phyloP scores from a whole-genome alignment of 2,888 invertebrate species.

The Protonemura montana region DNA sequence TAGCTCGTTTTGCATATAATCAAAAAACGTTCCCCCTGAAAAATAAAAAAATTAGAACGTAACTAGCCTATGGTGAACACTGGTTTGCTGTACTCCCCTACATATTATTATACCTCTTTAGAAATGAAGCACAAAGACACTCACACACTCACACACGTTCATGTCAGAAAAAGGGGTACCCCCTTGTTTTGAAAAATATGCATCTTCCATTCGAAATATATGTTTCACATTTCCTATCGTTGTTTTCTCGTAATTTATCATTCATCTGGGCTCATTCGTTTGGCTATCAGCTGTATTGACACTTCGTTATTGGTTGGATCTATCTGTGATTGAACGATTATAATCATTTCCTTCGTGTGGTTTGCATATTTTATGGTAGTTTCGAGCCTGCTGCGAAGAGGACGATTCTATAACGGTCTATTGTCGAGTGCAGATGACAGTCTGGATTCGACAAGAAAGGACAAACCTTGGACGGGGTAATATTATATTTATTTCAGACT shows the following conservation, averaged over 20 bases:
- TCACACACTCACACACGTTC: too few species aligned
- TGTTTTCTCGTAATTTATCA: conserved; percentile 12
- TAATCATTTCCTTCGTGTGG: neutral
- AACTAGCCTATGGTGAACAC: conserved; percentile 7
- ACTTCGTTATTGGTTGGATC: neutral
- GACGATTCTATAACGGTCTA: neutral
- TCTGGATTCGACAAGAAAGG: neutral
- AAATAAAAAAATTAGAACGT: neutral
- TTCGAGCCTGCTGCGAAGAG: too few species aligned
- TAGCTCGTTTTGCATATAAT: conserved; percentile 34
- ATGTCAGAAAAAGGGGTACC: conserved; percentile 32
- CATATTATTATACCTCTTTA: conserved; percentile 17
- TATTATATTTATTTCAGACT: neutral
- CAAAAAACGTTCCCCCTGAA: conserved; percentile 32
- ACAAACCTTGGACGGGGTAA: neutral
- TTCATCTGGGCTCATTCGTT: neutral
- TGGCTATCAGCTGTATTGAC: neutral
- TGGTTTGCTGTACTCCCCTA: conserved; percentile 20
- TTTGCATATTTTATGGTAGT: neutral
- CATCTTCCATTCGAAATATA: neutral
- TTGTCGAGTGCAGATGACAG: neutral
- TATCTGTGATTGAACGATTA: neutral
- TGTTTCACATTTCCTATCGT: neutral
- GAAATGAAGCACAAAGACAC: conserved; percentile 23
- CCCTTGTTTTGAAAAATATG: neutral